A percentile compares a stretch with the other conserved stretches of the same genome.
Conservation (phyloP, 2,113 vertebrate species). For the Dunckerocampus dactyliophorus region DNA sequence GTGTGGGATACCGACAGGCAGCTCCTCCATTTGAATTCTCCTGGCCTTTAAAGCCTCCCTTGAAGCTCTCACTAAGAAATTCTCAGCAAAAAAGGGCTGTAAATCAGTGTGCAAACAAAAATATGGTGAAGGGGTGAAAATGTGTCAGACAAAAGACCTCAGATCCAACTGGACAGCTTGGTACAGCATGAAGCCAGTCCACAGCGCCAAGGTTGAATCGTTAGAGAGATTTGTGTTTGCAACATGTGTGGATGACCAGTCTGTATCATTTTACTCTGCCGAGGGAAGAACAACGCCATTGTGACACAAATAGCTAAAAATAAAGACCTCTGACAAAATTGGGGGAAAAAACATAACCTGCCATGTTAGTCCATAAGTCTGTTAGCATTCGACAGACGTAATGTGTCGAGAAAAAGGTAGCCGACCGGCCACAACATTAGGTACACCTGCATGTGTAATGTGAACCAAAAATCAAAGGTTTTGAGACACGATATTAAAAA, state of each 20-base stretch:
- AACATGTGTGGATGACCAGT: neutral
- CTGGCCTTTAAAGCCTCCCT: constrained; percentile 30
- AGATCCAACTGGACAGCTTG: constrained; percentile 34
- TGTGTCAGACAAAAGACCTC: constrained; percentile 40
- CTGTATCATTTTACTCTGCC: neutral
- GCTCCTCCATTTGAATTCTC: constrained; percentile 54
- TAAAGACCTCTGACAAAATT: neutral
- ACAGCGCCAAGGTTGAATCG: neutral
- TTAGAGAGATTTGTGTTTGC: neutral
- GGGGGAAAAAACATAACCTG: too few species aligned
- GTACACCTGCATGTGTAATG: too few species aligned
- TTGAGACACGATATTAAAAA: too few species aligned
- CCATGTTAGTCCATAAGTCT: too few species aligned
- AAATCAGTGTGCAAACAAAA: constrained; percentile 57
- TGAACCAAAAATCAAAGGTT: too few species aligned
- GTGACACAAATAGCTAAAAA: neutral
- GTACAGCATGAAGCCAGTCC: constrained; percentile 41
- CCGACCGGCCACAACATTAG: too few species aligned
- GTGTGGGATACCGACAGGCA: constrained; percentile 67
- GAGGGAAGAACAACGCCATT: neutral
- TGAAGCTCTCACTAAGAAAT: constrained; percentile 34
- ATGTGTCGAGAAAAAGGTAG: too few species aligned
- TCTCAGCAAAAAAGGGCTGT: constrained; percentile 20
- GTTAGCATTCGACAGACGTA: too few species aligned
- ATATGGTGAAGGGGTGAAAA: constrained; percentile 38